Conservation (phyloP, 2,797 vertebrate species). For the Lateolabrax maculatus region DNA sequence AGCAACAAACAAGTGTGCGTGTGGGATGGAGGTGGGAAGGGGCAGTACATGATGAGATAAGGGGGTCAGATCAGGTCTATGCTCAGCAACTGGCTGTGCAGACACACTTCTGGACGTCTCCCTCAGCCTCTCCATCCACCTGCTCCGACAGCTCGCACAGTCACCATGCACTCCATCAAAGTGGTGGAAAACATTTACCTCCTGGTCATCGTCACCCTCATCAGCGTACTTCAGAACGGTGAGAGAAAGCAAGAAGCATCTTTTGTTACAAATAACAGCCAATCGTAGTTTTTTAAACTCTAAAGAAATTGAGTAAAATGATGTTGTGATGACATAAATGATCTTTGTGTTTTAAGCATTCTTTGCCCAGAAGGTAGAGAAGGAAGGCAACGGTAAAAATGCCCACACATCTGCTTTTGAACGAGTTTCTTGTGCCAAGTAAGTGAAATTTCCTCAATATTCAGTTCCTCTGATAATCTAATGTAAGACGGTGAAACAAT, state of each 20-base stretch:
- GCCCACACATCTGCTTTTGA: slow-evolving; percentile 85
- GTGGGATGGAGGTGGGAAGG: slow-evolving; percentile 28
- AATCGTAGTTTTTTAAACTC: neutral
- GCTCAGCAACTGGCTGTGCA: neutral
- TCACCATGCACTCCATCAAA: slow-evolving; percentile 85
- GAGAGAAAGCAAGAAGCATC: slow-evolving; percentile 63
- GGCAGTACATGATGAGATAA: neutral
- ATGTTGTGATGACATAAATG: neutral
- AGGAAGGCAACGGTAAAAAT: slow-evolving; percentile 85
- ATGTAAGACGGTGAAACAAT: neutral
- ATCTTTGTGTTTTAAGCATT: slow-evolving; percentile 83
- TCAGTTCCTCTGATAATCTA: no score
- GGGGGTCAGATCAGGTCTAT: slow-evolving; percentile 6
- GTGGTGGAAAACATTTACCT: slow-evolving; percentile 90
- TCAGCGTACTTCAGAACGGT: slow-evolving; percentile 96
- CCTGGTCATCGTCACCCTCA: slow-evolving; percentile 90
- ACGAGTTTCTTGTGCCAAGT: slow-evolving; percentile 94
- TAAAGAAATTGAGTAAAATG: neutral
- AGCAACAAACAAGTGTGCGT: slow-evolving; percentile 33
- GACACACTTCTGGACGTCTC: neutral
- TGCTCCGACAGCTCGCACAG: neutral
- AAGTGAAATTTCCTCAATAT: no score
- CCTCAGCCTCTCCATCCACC: slow-evolving; percentile 23
- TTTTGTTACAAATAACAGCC: neutral
- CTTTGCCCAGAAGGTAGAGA: slow-evolving; percentile 94